A percentile compares a stretch with the other conserved stretches of the same genome.
Conservation (phyloP, 2,888 invertebrate genomes). For the Anthrax anthrax region DNA sequence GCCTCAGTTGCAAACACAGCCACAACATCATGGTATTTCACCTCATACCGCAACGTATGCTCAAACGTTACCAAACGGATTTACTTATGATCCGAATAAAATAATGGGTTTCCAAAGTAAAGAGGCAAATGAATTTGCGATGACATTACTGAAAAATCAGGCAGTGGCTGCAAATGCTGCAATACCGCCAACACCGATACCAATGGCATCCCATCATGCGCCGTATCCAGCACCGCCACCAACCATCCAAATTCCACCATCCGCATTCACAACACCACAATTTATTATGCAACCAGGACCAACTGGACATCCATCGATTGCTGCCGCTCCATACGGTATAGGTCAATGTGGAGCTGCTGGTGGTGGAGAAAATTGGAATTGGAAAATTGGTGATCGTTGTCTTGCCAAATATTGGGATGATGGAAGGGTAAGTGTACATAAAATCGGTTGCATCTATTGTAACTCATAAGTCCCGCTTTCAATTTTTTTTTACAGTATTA, state of each 20-base stretch:
- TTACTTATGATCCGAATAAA: conserved; percentile 32
- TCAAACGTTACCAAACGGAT: conserved; percentile 25
- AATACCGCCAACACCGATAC: conserved; percentile 8
- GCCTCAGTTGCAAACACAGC: conserved; percentile 6
- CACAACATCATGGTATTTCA: conserved; percentile 4
- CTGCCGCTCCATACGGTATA: conserved; percentile 25
- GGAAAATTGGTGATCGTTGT: conserved; percentile 70
- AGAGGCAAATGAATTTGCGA: conserved; percentile 33
- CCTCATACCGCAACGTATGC: conserved; percentile 13
- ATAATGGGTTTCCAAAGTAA: conserved; percentile 35
- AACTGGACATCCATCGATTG: conserved; percentile 55
- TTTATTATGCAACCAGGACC: conserved; percentile 35
- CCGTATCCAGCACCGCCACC: conserved; percentile 6
- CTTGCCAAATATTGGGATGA: conserved; percentile 91
- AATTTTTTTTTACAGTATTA: conserved; percentile 48
- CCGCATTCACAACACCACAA: conserved; percentile 9
- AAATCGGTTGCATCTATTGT: too few species aligned
- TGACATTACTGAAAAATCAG: conserved; percentile 31
- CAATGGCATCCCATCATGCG: conserved; percentile 5
- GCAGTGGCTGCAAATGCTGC: conserved; percentile 17
- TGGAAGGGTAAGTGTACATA: conserved; percentile 55
- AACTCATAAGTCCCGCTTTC: too few species aligned
- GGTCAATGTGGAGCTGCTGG: conserved; percentile 13
- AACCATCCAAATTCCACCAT: conserved; percentile 10
- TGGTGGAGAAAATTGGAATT: conserved; percentile 34